A percentile compares a stretch with the other conserved stretches of the same genome.
Conservation (phyloP, 2,888 invertebrate genomes). For the Stenotaenia linearis region DNA sequence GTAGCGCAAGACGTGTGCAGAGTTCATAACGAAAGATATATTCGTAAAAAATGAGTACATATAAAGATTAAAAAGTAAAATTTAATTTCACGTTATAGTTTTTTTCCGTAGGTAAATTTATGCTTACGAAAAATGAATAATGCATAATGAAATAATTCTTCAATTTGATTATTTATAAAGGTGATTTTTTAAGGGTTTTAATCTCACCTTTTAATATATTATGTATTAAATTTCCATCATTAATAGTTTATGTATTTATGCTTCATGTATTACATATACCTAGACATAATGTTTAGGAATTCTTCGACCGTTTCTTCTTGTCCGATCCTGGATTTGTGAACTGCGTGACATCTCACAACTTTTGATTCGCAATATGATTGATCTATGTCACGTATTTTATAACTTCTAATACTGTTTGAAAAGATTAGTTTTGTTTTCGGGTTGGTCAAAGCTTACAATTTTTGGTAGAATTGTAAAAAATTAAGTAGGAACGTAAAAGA, state of each 20-base stretch:
- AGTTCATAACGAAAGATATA: not conserved
- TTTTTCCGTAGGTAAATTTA: not conserved
- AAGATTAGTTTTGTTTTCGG: not conserved
- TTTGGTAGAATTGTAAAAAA: not conserved
- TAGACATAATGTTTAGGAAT: not conserved
- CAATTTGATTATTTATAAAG: no score
- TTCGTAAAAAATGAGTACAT: not conserved
- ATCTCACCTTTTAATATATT: not conserved
- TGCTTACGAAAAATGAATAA: not conserved
- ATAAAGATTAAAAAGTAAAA: slow-evolving; percentile 14
- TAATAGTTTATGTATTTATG: not conserved
- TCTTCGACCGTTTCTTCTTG: not conserved
- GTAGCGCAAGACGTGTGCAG: not conserved
- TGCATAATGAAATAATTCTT: not conserved
- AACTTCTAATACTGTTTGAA: not conserved
- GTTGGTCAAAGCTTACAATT: not conserved
- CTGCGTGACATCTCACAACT: slow-evolving; percentile 13
- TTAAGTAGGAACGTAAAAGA: not conserved
- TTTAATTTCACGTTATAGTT: not conserved
- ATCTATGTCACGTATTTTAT: not conserved
- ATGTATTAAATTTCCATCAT: no score
- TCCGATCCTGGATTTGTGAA: slow-evolving; percentile 16
- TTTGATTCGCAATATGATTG: slow-evolving; percentile 1
- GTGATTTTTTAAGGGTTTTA: no score
- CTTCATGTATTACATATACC: no score